Base-by-base conservation (phyloP, 2,113 vertebrate genomes). In the Mustela nigripes region DNA sequence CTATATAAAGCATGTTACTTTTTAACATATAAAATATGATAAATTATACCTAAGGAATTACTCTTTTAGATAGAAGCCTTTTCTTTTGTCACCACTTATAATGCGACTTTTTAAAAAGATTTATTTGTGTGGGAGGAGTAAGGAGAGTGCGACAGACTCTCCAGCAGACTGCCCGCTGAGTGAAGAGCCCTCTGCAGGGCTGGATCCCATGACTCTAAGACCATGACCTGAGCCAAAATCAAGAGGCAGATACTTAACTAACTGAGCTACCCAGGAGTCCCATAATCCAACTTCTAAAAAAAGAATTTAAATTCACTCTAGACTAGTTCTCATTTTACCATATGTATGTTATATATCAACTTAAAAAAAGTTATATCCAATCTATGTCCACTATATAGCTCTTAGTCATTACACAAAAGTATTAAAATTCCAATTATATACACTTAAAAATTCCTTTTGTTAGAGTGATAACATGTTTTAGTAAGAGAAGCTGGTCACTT, bases 361-460 rank as follows among this genome's bases (percentile, higher is more conserved):
- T 88, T 83, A 31, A 48, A 65, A 89, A 91, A 93, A 63, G 39
- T 76, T 45, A 74, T 69, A 85, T 71, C 91, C 63, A 76, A 86
- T 28, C 36, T 95, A 87, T n/a, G 39, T 42, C 60, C 95, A 89
- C 36, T 71, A 6, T n/a, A 73, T 67, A 89, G 15, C 33, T 81
- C 81, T 69, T 33, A 84, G 53, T 76, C 15, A 89, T 63, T 94
- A 89, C 83, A 92, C 16, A 91, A 86, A 79, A 82, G 7, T 63
- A 91, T 85, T 91, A 96, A 86, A 89, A 89, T 82, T 86, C 94
- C 53, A 96, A 69, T 28, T 89, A 73, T 21, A 88, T 19, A 26
- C 9, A 96, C 24, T 95, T 19, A 71, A 69, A 89, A 69, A 31
- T 69, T n/a, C 21, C 22, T 93, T 91, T 81, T 78, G n/a, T 84